phyloP scores from a whole-genome alignment of 2,113 vertebrate genomes.

The Cairina moschata region DNA sequence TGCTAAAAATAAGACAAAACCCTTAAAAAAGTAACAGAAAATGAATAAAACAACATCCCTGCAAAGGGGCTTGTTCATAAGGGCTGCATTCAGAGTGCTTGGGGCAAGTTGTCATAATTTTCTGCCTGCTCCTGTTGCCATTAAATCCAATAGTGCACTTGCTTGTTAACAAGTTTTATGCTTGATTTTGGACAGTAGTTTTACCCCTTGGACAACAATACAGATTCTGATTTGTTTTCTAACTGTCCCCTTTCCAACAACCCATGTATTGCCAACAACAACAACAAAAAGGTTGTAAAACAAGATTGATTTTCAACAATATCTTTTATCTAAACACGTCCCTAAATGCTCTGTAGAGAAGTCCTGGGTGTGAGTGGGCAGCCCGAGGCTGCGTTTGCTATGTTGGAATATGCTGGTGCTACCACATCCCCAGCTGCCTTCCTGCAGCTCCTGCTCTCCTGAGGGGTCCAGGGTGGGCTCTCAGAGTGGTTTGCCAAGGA shows the following conservation, averaged over 20 bases:
- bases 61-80: not conserved
- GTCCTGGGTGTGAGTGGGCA: not conserved
- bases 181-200: not conserved
- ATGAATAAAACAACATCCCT: not conserved
- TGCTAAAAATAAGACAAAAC: not conserved
- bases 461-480: not conserved
- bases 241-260: not conserved
- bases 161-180: conserved; percentile 37
- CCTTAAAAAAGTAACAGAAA: not conserved
- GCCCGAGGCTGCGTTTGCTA: not conserved
- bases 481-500: not conserved
- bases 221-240: conserved; percentile 17
- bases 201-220: not conserved
- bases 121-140: not conserved
- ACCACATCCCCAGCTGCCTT: not conserved
- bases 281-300: not conserved
- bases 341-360: not conserved
- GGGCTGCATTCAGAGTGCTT: not conserved
- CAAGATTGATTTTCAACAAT: not conserved
- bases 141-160: not conserved
- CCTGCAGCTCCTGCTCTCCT: not conserved
- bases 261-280: not conserved
- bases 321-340: conserved; percentile 15
- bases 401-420: not conserved
- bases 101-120: not conserved